Evolutionary conservation across 2,888 invertebrate genomes (phyloP), one percentile per base, ranked within the genome.

Genomic region (Brachyptera risi): DNA sequence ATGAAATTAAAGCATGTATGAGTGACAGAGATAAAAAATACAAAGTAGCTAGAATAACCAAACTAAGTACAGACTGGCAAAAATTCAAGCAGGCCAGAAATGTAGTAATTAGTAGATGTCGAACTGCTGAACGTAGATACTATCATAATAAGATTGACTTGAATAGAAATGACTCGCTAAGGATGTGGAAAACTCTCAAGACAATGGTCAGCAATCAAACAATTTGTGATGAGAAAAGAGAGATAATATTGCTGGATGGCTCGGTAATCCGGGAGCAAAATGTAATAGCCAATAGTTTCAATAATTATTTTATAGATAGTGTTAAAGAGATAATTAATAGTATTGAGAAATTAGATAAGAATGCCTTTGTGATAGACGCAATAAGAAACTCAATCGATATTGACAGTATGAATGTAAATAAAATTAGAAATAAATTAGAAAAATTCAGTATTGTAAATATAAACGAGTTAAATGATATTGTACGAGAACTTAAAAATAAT

Each of bases 121-220:
- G n/a, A n/a, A n/a, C n/a, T n/a, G n/a, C n/a, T n/a, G n/a, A 2
- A 3, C 7, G n/a, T 26, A 24, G 51, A 27, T n/a, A n/a, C n/a
- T n/a, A n/a, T n/a, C n/a, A n/a, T n/a, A 51, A 51, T 26, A 51
- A 51, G 21, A 51, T 51, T 19, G 51, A 27, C 31, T 2, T 15
- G 3, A 15, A 26, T 5, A 51, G 21, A 51, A n/a, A 31, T 31
- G 31, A 51, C 21, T 19, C 17, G 13, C 13, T 15, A 15, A n/a
- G 15, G 15, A 24, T 51, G 24, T 49, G 26, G 49, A 24, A 24
- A 49, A 49, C 49, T n/a, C 17, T 49, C 23, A 49, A 49, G 17
- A 27, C 23, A 7, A 49, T 49, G 11, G 49, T 49, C n/a, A 49
- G n/a, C 11, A 26, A 24, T 3, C 11, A 7, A 23, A 49, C 11